Conservation (phyloP, 1,140 invertebrate genomes). For the Drosophila navojoa region DNA sequence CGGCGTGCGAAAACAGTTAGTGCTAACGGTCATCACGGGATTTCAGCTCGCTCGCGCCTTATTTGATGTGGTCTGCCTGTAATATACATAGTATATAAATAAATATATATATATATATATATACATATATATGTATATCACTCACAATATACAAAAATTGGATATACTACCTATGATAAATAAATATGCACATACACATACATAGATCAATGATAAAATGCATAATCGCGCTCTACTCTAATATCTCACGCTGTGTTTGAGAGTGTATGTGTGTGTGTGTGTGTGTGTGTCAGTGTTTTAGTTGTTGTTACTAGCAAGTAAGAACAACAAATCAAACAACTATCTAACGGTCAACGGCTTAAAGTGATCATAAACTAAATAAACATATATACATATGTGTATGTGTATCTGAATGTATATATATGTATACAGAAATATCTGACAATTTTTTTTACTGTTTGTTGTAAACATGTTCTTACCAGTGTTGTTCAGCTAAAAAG, state of each 20-base stretch:
- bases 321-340: slow-evolving; percentile 8
- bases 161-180: slow-evolving; percentile 8
- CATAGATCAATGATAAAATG: slow-evolving; percentile 4
- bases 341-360: slow-evolving; percentile 22
- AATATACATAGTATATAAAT: slow-evolving; percentile 4
- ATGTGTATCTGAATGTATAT: slow-evolving; percentile 8
- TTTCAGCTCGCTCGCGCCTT: slow-evolving; percentile 19
- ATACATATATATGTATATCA: not conserved
- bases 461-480: not conserved
- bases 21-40: slow-evolving; percentile 22
- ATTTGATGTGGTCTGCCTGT: slow-evolving; percentile 33
- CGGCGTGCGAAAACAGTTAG: slow-evolving; percentile 1
- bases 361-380: slow-evolving; percentile 27
- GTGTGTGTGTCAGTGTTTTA: slow-evolving; percentile 3
- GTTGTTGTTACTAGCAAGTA: slow-evolving; percentile 3
- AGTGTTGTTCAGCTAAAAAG: not conserved
- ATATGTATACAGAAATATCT: slow-evolving; percentile 11
- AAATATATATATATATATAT: not conserved
- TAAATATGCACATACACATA: slow-evolving; percentile 14
- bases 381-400: slow-evolving; percentile 4
- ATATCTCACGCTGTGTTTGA: slow-evolving; percentile 5
- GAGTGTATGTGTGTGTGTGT: slow-evolving; percentile 12
- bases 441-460: slow-evolving; percentile 6
- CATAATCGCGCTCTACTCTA: slow-evolving; percentile 11
- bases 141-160: not conserved